Evolutionary conservation across 2,113 vertebrate species (phyloP).

Genomic region (Nesoenas mayeri): DNA sequence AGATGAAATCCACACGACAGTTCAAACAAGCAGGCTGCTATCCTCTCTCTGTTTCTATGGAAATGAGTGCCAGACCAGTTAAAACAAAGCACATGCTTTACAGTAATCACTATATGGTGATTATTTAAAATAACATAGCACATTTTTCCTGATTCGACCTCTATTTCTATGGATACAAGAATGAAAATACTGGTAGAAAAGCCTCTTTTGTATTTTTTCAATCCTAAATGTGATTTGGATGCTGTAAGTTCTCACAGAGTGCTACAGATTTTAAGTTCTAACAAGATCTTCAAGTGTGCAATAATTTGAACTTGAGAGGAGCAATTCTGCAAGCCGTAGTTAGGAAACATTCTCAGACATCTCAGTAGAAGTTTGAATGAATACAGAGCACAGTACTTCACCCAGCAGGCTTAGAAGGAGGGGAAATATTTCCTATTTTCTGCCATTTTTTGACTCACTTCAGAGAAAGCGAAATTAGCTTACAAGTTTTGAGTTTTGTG

Average conservation of each 20-base stretch:
- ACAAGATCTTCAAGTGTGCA: not conserved
- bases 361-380: not conserved
- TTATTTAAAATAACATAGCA: constrained; percentile 50
- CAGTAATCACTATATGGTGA: constrained; percentile 39
- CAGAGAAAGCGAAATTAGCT: not conserved
- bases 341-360: not conserved
- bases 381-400: not conserved
- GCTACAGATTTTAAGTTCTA: not conserved
- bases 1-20: constrained; percentile 26
- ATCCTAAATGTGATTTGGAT: not conserved
- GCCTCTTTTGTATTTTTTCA: not conserved
- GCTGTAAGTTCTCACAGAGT: not conserved
- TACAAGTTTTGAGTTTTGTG: not conserved
- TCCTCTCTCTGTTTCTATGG: constrained; percentile 58
- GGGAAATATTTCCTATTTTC: not conserved
- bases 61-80: constrained; percentile 33
- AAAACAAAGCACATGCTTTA: constrained; percentile 43
- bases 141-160: constrained; percentile 12
- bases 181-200: not conserved
- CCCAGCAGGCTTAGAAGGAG: not conserved
- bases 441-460: not conserved
- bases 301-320: not conserved
- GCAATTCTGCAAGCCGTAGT: not conserved
- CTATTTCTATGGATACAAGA: constrained; percentile 46
- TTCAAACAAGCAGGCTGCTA: constrained; percentile 49